These are phyloP conservation scores for Campaea margaritaria DNA, from an alignment of 2,888 invertebrate species.

Conservation along the genomic window DNA sequence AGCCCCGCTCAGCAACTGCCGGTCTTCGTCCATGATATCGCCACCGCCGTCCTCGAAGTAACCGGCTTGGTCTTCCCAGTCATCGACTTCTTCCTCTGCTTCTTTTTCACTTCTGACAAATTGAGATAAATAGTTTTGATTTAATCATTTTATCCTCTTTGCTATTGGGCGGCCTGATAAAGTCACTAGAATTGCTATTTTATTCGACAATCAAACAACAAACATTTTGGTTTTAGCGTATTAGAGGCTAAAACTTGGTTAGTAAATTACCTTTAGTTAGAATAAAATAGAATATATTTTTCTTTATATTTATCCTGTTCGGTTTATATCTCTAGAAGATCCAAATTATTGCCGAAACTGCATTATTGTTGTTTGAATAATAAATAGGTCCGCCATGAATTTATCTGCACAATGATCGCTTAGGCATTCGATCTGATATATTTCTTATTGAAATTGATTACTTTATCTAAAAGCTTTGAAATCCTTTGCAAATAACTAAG, in stretches of 20 bases:
- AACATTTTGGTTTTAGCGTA: too few relatives aligned
- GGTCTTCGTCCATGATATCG: conserved; percentile 72
- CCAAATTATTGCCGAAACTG: too few relatives aligned
- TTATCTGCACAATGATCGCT: not conserved
- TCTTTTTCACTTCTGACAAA: conserved; percentile 60
- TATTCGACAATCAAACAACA: too few relatives aligned
- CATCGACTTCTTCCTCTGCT: conserved; percentile 62
- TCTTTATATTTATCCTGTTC: too few relatives aligned
- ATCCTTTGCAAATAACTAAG: not conserved
- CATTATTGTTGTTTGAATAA: too few relatives aligned
- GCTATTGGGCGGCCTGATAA: too few relatives aligned
- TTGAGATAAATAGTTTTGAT: conserved; percentile 25
- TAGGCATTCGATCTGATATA: not conserved
- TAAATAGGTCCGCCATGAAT: too few relatives aligned
- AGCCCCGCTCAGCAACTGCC: conserved; percentile 53
- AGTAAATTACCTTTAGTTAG: too few relatives aligned
- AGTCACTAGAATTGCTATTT: too few relatives aligned
- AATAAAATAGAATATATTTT: too few relatives aligned
- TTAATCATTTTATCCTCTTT: not conserved
- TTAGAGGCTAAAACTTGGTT: not conserved
- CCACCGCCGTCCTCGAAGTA: conserved; percentile 68
- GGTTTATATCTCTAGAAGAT: too few relatives aligned
- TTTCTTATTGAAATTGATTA: not conserved
- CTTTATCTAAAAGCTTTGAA: not conserved
- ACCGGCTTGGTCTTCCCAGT: conserved; percentile 63